A percentile compares a stretch with the other conserved stretches of the same genome.
phyloP scores from a whole-genome alignment of 2,888 invertebrate species.

The Torymus texanus region DNA sequence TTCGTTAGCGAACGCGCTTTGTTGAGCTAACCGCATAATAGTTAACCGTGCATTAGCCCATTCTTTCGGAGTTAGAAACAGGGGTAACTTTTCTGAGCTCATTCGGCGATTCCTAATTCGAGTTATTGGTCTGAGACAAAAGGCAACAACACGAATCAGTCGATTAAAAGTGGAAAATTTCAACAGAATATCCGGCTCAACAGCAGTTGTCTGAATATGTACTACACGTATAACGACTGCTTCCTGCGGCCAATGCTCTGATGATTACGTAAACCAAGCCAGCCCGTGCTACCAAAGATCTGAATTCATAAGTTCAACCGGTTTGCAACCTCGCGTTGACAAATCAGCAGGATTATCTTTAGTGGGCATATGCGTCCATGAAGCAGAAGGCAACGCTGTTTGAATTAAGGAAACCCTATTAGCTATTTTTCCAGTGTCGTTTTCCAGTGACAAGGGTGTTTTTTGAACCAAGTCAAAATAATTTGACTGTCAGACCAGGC shows the following conservation, averaged over 20 bases:
- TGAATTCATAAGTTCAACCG: not conserved
- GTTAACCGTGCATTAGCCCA: no score
- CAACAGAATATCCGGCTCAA: slow-evolving; percentile 37
- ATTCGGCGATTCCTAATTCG: no score
- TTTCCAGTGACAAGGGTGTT: slow-evolving; percentile 51
- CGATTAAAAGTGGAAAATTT: slow-evolving; percentile 32
- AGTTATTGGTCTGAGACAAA: no score
- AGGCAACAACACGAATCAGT: slow-evolving; percentile 17
- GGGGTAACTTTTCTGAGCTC: no score
- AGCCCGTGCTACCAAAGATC: slow-evolving; percentile 52
- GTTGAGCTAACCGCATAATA: not conserved
- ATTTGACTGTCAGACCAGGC: slow-evolving; percentile 56
- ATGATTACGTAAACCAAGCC: slow-evolving; percentile 6
- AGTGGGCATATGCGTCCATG: slow-evolving; percentile 25
- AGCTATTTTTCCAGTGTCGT: slow-evolving; percentile 48
- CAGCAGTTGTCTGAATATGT: not conserved
- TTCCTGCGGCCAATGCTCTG: slow-evolving; percentile 30
- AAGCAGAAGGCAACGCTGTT: slow-evolving; percentile 26
- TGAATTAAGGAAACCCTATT: slow-evolving; percentile 52
- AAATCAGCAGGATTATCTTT: slow-evolving; percentile 53
- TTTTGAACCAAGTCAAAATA: slow-evolving; percentile 53
- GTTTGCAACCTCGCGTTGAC: slow-evolving; percentile 40
- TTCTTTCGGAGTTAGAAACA: no score
- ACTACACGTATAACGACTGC: not conserved
- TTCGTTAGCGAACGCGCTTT: not conserved